A percentile compares a stretch with the other conserved stretches of the same genome.
Evolutionary conservation across 2,888 invertebrate genomes (phyloP).

Genomic region (Hipparchia sbordonii): DNA sequence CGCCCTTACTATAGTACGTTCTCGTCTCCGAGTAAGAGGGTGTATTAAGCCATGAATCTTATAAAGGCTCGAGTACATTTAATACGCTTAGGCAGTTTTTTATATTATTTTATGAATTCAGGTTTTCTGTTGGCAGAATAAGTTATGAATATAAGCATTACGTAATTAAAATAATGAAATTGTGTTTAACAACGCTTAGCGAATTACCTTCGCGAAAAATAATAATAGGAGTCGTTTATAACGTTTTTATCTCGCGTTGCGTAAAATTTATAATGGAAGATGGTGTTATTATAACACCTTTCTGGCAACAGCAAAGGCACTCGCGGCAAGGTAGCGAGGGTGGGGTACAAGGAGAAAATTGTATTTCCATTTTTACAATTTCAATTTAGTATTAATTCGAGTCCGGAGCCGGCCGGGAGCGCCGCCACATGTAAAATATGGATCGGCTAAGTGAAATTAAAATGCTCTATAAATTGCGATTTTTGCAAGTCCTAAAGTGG

Average conservation of each 20-base stretch:
- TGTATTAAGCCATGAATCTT: slow-evolving; percentile 80
- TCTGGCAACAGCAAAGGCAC: slow-evolving; percentile 61
- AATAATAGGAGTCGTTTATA: slow-evolving; percentile 28
- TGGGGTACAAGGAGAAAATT: slow-evolving; percentile 76
- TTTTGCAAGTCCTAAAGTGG: slow-evolving; percentile 84
- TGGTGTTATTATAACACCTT: slow-evolving; percentile 70
- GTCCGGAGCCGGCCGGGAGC: slow-evolving; percentile 75
- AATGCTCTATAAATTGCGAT: slow-evolving; percentile 83
- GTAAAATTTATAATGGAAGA: slow-evolving; percentile 59
- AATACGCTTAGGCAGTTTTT: slow-evolving; percentile 47
- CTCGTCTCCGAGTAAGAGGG: slow-evolving; percentile 71
- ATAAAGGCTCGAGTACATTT: slow-evolving; percentile 73
- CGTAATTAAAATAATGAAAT: not conserved
- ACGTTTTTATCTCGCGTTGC: slow-evolving; percentile 33
- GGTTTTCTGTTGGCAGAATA: not conserved
- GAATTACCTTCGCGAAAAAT: slow-evolving; percentile 16
- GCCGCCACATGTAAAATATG: slow-evolving; percentile 83
- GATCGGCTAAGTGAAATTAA: slow-evolving; percentile 83
- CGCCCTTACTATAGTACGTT: slow-evolving; percentile 69
- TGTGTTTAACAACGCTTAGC: not conserved
- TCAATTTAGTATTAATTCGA: slow-evolving; percentile 83
- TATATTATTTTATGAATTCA: slow-evolving; percentile 33
- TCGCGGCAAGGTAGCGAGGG: slow-evolving; percentile 59
- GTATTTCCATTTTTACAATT: slow-evolving; percentile 83
- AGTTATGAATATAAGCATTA: not conserved